These are phyloP conservation scores for Pilophorus perplexus DNA, from an alignment of 2,888 invertebrate species.

Conservation along the genomic window DNA sequence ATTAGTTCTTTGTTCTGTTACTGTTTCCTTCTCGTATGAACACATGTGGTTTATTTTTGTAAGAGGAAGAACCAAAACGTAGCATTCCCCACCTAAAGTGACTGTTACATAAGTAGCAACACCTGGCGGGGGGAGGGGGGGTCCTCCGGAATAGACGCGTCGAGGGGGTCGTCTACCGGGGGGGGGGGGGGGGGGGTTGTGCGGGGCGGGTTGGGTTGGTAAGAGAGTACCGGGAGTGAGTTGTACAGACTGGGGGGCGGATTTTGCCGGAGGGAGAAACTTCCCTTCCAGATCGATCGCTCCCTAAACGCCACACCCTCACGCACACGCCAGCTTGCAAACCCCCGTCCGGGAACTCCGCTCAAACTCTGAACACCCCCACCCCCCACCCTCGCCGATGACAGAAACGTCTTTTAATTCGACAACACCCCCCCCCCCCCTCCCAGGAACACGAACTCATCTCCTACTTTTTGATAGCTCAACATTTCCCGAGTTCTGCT, in stretches of 20 bases:
- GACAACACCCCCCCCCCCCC: conserved; percentile 1
- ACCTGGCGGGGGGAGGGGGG: neutral
- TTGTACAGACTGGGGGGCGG: too few relatives aligned
- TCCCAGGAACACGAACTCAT: neutral
- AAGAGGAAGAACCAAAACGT: too few relatives aligned
- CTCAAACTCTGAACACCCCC: conserved; percentile 8
- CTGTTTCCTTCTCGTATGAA: too few relatives aligned
- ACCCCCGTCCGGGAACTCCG: neutral
- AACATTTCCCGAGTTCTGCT: neutral
- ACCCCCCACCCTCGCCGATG: neutral
- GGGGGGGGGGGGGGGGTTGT: neutral
- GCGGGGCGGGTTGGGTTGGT: too few relatives aligned
- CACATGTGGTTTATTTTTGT: too few relatives aligned
- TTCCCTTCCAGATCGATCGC: conserved; percentile 16
- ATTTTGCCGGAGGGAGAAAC: neutral
- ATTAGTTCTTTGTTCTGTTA: too few relatives aligned
- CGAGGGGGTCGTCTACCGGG: neutral
- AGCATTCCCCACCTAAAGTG: too few relatives aligned
- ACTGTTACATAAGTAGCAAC: too few relatives aligned
- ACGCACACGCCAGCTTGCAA: conserved; percentile 4
- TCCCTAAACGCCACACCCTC: conserved; percentile 35
- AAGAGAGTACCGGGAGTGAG: too few relatives aligned
- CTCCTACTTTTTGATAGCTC: conserved; percentile 8
- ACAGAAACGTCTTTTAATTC: conserved; percentile 27
- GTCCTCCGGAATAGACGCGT: neutral